These are phyloP conservation scores for Oncorhynchus gorbuscha DNA, from an alignment of 2,113 vertebrate genomes.

Conservation along the genomic window DNA sequence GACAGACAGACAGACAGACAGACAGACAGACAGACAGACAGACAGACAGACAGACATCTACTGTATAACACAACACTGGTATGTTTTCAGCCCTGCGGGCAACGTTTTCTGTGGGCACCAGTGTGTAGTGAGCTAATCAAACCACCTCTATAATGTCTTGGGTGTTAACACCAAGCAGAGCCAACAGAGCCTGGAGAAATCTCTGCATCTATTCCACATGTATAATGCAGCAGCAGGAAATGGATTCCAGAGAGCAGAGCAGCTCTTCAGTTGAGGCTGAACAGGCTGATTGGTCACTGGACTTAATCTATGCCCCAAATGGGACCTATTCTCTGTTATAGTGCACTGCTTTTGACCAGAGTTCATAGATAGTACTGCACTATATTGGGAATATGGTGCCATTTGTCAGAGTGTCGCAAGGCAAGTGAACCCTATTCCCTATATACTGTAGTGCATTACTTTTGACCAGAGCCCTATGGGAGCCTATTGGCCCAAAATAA, in stretches of 20 bases:
- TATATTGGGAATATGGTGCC: no score
- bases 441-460: no score
- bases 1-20: no score
- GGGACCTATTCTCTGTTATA: not conserved
- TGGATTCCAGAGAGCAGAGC: conserved; percentile 54
- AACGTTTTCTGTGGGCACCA: conserved; percentile 20
- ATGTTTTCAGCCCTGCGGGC: conserved; percentile 24
- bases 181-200: conserved; percentile 33
- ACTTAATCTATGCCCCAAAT: conserved; percentile 55
- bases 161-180: conserved; percentile 52
- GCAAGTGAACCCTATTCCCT: no score
- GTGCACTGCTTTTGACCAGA: not conserved
- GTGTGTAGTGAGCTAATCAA: conserved; percentile 33
- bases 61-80: no score
- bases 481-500: no score
- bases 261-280: conserved; percentile 45
- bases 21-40: no score
- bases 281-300: conserved; percentile 69
- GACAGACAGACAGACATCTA: no score
- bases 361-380: no score
- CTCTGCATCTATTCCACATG: conserved; percentile 52
- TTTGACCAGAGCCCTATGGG: no score
- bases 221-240: conserved; percentile 64
- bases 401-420: conserved; percentile 7
- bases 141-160: conserved; percentile 40